Evolutionary conservation across 2,888 invertebrate species (phyloP).

Genomic region (Monoplex corrugatus): DNA sequence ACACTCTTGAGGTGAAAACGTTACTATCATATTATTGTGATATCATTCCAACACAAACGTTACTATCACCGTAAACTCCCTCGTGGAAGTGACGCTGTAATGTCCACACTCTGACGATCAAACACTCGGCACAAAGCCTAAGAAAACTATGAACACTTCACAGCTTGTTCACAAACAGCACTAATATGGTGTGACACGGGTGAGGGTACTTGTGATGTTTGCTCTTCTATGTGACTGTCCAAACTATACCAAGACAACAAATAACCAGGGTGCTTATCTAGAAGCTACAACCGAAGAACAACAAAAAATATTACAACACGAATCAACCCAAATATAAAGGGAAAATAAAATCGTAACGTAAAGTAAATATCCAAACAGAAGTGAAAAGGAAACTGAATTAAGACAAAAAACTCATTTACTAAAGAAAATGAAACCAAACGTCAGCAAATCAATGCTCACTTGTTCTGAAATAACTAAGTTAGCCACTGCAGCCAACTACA

Average conservation of each 20-base stretch:
- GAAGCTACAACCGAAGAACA: conserved; percentile 26
- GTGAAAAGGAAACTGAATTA: background rate
- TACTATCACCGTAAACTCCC: too few species aligned
- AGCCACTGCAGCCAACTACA: too few species aligned
- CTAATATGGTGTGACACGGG: too few species aligned
- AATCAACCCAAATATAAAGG: background rate
- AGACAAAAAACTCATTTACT: background rate
- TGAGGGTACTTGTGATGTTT: background rate
- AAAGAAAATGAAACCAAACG: background rate
- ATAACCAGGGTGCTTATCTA: background rate
- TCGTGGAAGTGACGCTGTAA: too few species aligned
- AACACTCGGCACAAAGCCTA: too few species aligned
- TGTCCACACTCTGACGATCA: too few species aligned
- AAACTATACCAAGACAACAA: background rate
- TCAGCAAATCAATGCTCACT: background rate
- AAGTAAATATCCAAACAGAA: background rate
- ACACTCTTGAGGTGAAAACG: too few species aligned
- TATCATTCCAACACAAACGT: too few species aligned
- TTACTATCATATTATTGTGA: too few species aligned
- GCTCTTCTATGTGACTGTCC: background rate
- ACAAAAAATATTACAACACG: conserved; percentile 15
- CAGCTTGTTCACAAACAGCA: too few species aligned
- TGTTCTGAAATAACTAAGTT: too few species aligned
- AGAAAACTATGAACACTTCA: too few species aligned
- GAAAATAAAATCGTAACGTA: background rate